These are phyloP conservation scores for Caenorhabditis sp. DNA, from an alignment of 2,888 invertebrate species.

Conservation along the genomic window DNA sequence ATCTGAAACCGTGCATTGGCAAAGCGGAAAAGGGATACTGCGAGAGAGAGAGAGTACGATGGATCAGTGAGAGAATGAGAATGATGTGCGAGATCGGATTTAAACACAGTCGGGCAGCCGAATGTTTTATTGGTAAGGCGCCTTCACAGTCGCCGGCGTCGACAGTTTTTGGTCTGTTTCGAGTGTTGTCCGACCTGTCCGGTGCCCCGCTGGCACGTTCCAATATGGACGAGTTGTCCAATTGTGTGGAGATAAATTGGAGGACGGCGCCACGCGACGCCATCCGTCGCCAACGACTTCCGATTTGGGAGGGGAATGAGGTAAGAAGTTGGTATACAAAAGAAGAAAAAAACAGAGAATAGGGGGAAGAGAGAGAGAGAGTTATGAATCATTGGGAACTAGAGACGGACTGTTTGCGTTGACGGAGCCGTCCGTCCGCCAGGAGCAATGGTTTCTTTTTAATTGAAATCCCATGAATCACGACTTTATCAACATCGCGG, in stretches of 20 bases:
- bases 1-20: constrained; percentile 30
- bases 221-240: constrained; percentile 50
- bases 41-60: constrained; percentile 1
- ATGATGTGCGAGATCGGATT: constrained; percentile 26
- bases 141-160: too few species aligned
- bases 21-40: constrained; percentile 4
- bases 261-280: constrained; percentile 23
- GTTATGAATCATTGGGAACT: constrained; percentile 20
- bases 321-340: not conserved
- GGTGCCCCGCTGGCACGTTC: constrained; percentile 21
- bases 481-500: constrained; percentile 22
- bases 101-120: constrained; percentile 27
- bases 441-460: constrained; percentile 22
- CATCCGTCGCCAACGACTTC: constrained; percentile 23
- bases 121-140: constrained; percentile 50
- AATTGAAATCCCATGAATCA: constrained; percentile 50
- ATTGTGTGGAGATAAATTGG: constrained; percentile 60
- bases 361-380: not conserved
- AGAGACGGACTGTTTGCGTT: constrained; percentile 9
- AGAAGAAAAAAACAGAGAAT: too few species aligned
- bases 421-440: not conserved
- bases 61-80: constrained; percentile 14
- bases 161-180: constrained; percentile 27
- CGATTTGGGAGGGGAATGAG: constrained; percentile 15
- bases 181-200: constrained; percentile 31